These are phyloP conservation scores for Spilogale gracilis DNA, from an alignment of 2,113 vertebrate genomes.

Conservation along the genomic window DNA sequence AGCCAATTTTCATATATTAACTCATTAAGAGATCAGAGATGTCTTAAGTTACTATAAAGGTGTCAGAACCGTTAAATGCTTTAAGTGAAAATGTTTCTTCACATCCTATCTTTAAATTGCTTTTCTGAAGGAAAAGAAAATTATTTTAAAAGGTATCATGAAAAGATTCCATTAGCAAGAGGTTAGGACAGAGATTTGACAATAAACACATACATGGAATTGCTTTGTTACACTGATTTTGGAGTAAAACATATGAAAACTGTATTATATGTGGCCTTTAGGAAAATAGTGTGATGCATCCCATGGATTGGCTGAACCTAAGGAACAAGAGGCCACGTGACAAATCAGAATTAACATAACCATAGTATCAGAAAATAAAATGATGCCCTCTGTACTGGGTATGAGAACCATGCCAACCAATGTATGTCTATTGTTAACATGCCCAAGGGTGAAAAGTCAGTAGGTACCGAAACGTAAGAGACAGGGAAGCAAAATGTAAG, in stretches of 20 bases:
- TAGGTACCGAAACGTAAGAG: not conserved
- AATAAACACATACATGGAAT: slow-evolving; percentile 30
- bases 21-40: slow-evolving; percentile 64
- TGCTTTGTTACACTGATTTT: slow-evolving; percentile 38
- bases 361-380: slow-evolving; percentile 48
- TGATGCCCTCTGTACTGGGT: not conserved
- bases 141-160: slow-evolving; percentile 67
- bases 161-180: slow-evolving; percentile 64
- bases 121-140: slow-evolving; percentile 56
- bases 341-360: slow-evolving; percentile 13
- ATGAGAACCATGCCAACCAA: not conserved
- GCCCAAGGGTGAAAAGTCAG: not conserved
- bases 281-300: slow-evolving; percentile 30
- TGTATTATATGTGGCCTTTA: not conserved
- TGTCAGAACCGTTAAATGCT: slow-evolving; percentile 67
- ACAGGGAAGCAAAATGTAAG: not conserved
- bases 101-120: slow-evolving; percentile 56
- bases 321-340: not conserved
- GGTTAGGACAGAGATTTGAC: slow-evolving; percentile 44
- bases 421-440: not conserved
- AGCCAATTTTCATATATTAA: slow-evolving; percentile 64
- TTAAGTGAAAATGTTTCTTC: slow-evolving; percentile 68
- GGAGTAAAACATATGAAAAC: slow-evolving; percentile 13
- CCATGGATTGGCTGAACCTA: not conserved
- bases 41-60: slow-evolving; percentile 52